Percentiles rank a stretch among this genome's conserved stretches.
These are phyloP conservation scores for Yponomeuta sedellus DNA, from an alignment of 2,888 invertebrate species.

Conservation along the genomic window DNA sequence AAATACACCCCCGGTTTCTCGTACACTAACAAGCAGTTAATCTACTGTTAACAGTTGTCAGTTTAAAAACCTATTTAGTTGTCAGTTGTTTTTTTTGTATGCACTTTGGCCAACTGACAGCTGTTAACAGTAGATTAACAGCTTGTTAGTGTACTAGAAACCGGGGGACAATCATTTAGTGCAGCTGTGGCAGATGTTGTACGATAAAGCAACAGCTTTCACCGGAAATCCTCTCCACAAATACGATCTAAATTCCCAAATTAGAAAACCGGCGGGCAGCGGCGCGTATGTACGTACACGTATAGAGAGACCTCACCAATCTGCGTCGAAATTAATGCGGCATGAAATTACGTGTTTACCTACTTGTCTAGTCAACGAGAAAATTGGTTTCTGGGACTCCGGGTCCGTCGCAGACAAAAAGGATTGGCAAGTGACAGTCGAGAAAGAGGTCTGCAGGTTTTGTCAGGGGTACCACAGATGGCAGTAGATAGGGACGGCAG, in stretches of 20 bases:
- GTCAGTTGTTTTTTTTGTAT: no score
- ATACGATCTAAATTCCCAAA: neutral
- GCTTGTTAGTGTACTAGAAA: no score
- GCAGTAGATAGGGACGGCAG: no score
- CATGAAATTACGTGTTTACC: conserved; percentile 72
- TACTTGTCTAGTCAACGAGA: conserved; percentile 67
- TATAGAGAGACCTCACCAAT: neutral
- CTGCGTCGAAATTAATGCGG: conserved; percentile 58
- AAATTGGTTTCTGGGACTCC: conserved; percentile 62
- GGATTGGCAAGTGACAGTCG: conserved; percentile 56
- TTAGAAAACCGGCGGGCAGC: neutral
- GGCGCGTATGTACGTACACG: neutral
- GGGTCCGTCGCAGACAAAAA: conserved; percentile 52
- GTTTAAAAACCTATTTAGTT: no score
- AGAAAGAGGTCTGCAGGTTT: neutral
- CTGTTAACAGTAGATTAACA: no score
- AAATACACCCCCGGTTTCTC: no score
- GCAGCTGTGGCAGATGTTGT: no score
- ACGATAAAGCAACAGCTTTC: neutral
- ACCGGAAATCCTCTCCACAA: neutral
- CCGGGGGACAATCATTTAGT: no score
- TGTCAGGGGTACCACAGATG: neutral
- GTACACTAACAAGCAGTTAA: no score
- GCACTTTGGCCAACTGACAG: no score
- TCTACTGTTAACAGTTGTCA: no score